phyloP scores from a whole-genome alignment of 2,888 invertebrate genomes.

The Eulithis prunata region DNA sequence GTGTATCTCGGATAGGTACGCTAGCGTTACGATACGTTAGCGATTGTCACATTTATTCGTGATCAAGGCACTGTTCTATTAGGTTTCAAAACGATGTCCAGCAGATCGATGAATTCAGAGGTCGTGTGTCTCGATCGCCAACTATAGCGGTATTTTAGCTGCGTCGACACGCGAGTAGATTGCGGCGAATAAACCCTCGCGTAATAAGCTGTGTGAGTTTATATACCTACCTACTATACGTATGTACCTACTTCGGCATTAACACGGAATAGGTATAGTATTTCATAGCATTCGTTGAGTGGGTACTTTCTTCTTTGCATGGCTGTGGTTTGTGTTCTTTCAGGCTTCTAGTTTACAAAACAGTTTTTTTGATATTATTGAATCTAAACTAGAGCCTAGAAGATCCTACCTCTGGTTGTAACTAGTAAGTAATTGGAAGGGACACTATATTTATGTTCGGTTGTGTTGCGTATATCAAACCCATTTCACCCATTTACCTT shows the following conservation, averaged over 20 bases:
- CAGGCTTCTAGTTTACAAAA: neutral
- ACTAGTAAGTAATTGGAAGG: no score
- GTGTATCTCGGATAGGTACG: no score
- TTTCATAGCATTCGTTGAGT: neutral
- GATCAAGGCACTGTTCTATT: no score
- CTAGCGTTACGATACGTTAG: no score
- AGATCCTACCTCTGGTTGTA: no score
- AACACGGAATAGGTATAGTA: no score
- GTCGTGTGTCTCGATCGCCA: conserved; percentile 48
- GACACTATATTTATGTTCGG: neutral
- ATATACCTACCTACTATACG: conserved; percentile 29
- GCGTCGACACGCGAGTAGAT: conserved; percentile 71
- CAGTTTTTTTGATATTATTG: no score
- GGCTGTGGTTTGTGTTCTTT: neutral
- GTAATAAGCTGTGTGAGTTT: conserved; percentile 54
- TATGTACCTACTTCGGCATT: conserved; percentile 33
- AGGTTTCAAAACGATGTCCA: no score
- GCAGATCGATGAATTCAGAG: neutral
- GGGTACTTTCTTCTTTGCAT: conserved; percentile 9
- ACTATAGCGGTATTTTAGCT: conserved; percentile 67
- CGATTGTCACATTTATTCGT: no score
- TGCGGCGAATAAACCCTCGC: conserved; percentile 58
- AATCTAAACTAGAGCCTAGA: no score
- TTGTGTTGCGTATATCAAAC: conserved; percentile 10
- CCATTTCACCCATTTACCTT: conserved; percentile 21